phyloP scores from a whole-genome alignment of 64 coral and sea anemone species.

The Cladopsammia gracilis region DNA sequence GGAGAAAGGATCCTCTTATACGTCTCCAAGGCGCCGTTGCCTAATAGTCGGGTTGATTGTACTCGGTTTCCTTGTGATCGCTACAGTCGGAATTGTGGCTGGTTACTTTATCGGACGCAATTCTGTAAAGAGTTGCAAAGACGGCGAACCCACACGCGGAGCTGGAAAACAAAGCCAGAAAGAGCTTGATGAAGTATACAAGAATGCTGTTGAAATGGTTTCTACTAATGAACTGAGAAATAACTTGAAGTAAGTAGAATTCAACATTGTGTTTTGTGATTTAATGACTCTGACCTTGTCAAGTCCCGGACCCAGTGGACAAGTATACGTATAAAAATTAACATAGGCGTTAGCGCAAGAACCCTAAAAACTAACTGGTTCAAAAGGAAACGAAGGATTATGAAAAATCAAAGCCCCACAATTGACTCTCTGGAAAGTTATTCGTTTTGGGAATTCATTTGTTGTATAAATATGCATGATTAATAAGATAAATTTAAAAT shows the following conservation, averaged over 20 bases:
- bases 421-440: no score
- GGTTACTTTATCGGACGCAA: conserved; percentile 75
- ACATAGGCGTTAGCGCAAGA: no score
- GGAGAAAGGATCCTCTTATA: not conserved
- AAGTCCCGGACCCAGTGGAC: not conserved
- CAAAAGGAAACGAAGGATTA: no score
- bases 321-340: no score
- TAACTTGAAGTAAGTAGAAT: conserved; percentile 64
- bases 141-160: not conserved
- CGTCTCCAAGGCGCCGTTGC: not conserved
- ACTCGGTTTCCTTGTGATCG: conserved; percentile 23
- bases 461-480: no score
- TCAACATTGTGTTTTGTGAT: not conserved
- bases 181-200: conserved; percentile 51
- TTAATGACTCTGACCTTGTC: not conserved
- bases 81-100: conserved; percentile 34
- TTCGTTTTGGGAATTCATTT: no score
- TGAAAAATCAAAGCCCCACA: no score
- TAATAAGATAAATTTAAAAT: no score
- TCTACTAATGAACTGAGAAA: conserved; percentile 52
- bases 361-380: no score
- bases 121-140: conserved; percentile 2
- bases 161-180: not conserved
- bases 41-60: conserved; percentile 10
- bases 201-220: conserved; percentile 60